A percentile compares a stretch with the other conserved stretches of the same genome.
Conservation (phyloP, 1,140 invertebrate species). For the Rhagoletis zephyria region DNA sequence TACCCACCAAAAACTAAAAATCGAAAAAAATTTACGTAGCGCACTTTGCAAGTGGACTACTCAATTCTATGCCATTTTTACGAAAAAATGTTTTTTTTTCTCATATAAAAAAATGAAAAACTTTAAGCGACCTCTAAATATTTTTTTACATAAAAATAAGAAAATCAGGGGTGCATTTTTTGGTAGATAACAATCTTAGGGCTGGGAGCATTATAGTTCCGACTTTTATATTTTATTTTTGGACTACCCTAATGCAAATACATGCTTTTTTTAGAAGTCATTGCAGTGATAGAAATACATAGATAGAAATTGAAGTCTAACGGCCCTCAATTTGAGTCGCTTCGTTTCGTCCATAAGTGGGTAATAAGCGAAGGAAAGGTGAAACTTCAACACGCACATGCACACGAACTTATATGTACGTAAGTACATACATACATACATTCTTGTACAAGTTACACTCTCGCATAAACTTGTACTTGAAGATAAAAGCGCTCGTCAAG, state of each 20-base stretch:
- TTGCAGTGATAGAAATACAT: background rate
- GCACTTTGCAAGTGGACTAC: too few relatives aligned
- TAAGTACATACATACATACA: background rate
- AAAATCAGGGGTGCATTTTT: too few relatives aligned
- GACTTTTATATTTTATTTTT: too few relatives aligned
- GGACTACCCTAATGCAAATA: too few relatives aligned
- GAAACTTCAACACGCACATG: slow-evolving; percentile 14
- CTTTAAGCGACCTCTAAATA: background rate
- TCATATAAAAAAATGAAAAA: too few relatives aligned
- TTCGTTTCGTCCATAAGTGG: slow-evolving; percentile 31
- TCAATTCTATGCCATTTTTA: too few relatives aligned
- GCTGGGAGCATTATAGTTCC: too few relatives aligned
- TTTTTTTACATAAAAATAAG: background rate
- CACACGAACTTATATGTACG: background rate
- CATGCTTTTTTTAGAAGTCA: slow-evolving; percentile 7
- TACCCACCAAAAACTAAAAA: too few relatives aligned
- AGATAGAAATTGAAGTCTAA: background rate
- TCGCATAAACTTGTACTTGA: slow-evolving; percentile 26
- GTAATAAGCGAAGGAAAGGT: slow-evolving; percentile 48
- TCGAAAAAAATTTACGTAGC: too few relatives aligned
- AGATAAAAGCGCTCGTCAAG: slow-evolving; percentile 42
- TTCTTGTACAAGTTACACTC: background rate
- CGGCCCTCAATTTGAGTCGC: slow-evolving; percentile 34
- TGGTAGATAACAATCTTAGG: too few relatives aligned
- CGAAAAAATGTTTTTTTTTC: too few relatives aligned